Evolutionary conservation across 2,888 invertebrate species (phyloP).

Genomic region (Latrodectus hesperus): DNA sequence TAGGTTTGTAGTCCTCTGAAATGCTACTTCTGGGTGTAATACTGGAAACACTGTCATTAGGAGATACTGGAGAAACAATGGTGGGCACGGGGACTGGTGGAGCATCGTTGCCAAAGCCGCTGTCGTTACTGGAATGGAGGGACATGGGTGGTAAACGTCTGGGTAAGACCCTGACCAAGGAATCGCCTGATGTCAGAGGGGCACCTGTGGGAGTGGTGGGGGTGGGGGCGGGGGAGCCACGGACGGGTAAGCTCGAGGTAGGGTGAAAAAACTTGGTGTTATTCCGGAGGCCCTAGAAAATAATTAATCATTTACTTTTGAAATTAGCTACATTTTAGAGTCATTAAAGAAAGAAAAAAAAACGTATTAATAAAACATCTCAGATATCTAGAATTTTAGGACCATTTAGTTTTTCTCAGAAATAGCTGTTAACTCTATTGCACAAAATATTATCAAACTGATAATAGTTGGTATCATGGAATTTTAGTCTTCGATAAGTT

Average conservation of each 20-base stretch:
- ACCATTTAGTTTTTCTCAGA: too few relatives aligned
- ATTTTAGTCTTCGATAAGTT: too few relatives aligned
- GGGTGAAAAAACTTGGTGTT: constrained; percentile 63
- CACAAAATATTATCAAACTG: too few relatives aligned
- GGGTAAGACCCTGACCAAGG: constrained; percentile 65
- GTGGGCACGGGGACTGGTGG: constrained; percentile 38
- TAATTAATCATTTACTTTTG: neutral
- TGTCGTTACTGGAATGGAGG: constrained; percentile 92
- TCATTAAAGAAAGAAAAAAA: neutral
- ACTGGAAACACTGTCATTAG: too few relatives aligned
- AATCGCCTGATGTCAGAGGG: constrained; percentile 61
- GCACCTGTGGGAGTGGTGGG: constrained; percentile 67
- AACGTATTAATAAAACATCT: neutral
- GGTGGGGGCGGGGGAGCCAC: constrained; percentile 71
- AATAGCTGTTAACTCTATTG: too few relatives aligned
- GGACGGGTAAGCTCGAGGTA: constrained; percentile 68
- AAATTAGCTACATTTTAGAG: neutral
- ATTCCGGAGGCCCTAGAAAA: constrained; percentile 51
- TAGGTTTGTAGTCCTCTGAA: constrained; percentile 38
- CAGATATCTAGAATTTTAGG: too few relatives aligned
- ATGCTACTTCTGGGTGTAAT: too few relatives aligned
- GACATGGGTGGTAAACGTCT: constrained; percentile 68
- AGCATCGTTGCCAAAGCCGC: constrained; percentile 89
- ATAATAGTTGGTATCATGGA: too few relatives aligned
- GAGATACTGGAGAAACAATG: constrained; percentile 81